Percentiles rank a stretch among this genome's conserved stretches.
Evolutionary conservation across 2,113 vertebrate genomes (phyloP).

Genomic region (Macaca nemestrina): DNA sequence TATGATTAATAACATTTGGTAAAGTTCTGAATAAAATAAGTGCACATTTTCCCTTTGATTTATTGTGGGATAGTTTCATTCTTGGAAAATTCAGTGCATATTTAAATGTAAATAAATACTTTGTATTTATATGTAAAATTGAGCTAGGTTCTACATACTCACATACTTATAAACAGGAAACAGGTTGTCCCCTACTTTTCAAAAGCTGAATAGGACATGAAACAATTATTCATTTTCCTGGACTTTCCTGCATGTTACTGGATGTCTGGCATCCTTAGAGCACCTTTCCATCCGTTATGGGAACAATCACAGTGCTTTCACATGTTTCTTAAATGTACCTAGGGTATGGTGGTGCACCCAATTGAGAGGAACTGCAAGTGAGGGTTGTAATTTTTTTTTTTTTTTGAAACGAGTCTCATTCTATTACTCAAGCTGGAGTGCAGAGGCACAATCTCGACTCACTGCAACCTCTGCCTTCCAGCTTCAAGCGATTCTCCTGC

Average conservation of each 20-base stretch:
- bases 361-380: neutral
- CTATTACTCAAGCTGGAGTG: no score
- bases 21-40: neutral
- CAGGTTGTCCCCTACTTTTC: neutral
- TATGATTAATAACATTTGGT: neutral
- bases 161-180: neutral
- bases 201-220: neutral
- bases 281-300: neutral
- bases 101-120: neutral
- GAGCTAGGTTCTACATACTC: neutral
- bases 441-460: no score
- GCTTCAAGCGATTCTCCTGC: no score
- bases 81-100: neutral
- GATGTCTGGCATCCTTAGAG: neutral
- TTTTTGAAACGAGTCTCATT: no score
- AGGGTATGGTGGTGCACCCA: neutral
- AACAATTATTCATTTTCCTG: neutral
- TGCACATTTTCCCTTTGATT: neutral
- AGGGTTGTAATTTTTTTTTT: no score
- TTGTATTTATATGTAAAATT: neutral
- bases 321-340: neutral
- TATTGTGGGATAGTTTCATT: neutral
- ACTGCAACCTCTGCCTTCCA: no score
- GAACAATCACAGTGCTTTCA: neutral
- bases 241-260: neutral